phyloP scores from a whole-genome alignment of 2,888 invertebrate species.

The Argyra leucocephala region DNA sequence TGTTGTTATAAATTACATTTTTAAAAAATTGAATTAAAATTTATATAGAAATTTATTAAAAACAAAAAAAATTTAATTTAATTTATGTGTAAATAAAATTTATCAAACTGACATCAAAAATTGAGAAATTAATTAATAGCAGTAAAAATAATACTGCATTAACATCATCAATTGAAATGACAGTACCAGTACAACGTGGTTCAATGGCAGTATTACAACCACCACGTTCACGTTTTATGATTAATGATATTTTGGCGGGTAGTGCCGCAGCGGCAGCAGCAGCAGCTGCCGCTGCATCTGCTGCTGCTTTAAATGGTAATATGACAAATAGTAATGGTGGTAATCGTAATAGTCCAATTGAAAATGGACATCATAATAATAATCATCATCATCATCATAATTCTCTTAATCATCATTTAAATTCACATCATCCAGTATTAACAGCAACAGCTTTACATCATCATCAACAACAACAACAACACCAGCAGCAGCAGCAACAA shows the following conservation, averaged over 20 bases:
- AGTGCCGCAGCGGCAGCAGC: slow-evolving; percentile 45
- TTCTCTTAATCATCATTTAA: slow-evolving; percentile 18
- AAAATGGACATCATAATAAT: slow-evolving; percentile 11
- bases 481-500: slow-evolving; percentile 26
- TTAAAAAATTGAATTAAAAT: background rate
- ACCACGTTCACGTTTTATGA: slow-evolving; percentile 76
- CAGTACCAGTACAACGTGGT: slow-evolving; percentile 44
- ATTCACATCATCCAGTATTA: slow-evolving; percentile 10
- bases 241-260: slow-evolving; percentile 72
- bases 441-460: slow-evolving; percentile 15
- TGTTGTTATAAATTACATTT: background rate
- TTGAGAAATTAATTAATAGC: slow-evolving; percentile 25
- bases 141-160: slow-evolving; percentile 38
- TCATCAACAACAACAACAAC: slow-evolving; percentile 17
- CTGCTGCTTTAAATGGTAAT: slow-evolving; percentile 15
- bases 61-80: slow-evolving; percentile 10
- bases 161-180: slow-evolving; percentile 32
- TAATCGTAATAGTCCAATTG: slow-evolving; percentile 7
- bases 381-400: background rate
- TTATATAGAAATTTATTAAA: slow-evolving; percentile 11
- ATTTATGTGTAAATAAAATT: slow-evolving; percentile 20
- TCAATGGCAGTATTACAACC: slow-evolving; percentile 54
- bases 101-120: slow-evolving; percentile 17
- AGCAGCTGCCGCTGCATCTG: slow-evolving; percentile 27
- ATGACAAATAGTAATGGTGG: background rate